Conservation (phyloP, 2,113 vertebrate genomes). For the Oncorhynchus tshawytscha region DNA sequence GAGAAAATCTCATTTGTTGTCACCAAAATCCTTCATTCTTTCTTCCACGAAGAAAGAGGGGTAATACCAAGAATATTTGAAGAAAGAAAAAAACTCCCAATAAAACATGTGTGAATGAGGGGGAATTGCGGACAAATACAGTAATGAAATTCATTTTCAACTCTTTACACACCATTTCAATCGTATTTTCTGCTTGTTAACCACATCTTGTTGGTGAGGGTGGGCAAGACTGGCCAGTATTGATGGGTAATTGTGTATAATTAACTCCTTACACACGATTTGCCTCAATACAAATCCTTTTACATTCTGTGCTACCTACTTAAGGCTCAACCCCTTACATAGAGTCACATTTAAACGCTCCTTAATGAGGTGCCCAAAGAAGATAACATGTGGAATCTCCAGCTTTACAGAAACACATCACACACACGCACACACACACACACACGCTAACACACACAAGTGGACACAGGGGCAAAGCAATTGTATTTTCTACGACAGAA, state of each 20-base stretch:
- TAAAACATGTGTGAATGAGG: constrained; percentile 98
- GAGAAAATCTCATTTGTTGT: constrained; percentile 82
- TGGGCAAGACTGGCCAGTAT: constrained; percentile 96
- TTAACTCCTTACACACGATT: constrained; percentile 93
- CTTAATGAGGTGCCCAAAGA: constrained; percentile 73
- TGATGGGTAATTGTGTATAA: constrained; percentile 99
- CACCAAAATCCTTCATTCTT: constrained; percentile 91
- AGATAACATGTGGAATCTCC: constrained; percentile 56
- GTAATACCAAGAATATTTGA: constrained; percentile 95
- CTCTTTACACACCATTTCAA: constrained; percentile 99
- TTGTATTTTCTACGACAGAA: constrained; percentile 16
- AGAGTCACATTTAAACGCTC: constrained; percentile 81
- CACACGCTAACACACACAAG: neutral
- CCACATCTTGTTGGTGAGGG: constrained; percentile 98
- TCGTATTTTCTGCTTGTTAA: constrained; percentile 99
- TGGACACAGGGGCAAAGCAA: constrained; percentile 17
- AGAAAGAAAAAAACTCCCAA: constrained; percentile 80
- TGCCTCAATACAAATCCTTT: constrained; percentile 86
- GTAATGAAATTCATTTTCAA: constrained; percentile 99
- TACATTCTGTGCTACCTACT: constrained; percentile 79
- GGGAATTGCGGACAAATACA: constrained; percentile 99
- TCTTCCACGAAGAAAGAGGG: constrained; percentile 78
- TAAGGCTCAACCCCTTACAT: constrained; percentile 73
- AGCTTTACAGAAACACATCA: constrained; percentile 23
- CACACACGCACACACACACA: neutral